Base-by-base conservation (phyloP, 2,113 vertebrate genomes). In the Mungos mungo region DNA sequence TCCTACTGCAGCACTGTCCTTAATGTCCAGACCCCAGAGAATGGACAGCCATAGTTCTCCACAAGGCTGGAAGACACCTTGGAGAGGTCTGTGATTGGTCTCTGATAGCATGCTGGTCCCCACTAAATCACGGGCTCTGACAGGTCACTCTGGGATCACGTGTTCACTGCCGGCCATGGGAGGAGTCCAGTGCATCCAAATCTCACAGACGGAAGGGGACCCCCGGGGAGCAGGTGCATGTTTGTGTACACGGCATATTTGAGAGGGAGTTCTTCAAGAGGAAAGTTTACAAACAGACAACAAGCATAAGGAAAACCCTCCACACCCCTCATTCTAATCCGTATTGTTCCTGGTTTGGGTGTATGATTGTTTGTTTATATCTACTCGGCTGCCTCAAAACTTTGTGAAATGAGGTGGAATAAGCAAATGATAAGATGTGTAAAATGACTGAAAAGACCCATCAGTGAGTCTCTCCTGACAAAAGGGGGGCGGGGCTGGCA, bases 391-490 rank as follows among this genome's bases (percentile, higher is more conserved):
- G 92, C 91, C n/a, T 94, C 81, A 86, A 90, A 95, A 92, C 81
- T 95, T 79, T 95, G 96, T 98, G 96, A 98, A 98, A 97, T 96
- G 91, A 97, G 86, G 95, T 52, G n/a, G 96, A 97, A 97, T 98
- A 92, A 97, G 91, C 94, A 93, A 92, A 94, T 97, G 80, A 94
- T 97, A 72, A 89, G 71, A 35, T 93, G 82, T 77, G 90, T 95
- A 93, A 93, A 93, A 77, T 31, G 81, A 77, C 29, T 88, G 81
- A 90, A 50, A 74, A 93, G 93, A 93, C 47, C 35, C 91, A 72
- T 95, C 82, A 45, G 0, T 23, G 54, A 54, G 8, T 86, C 33
- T 65, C 71, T 97, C 77, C 79, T 86, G 63, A 57, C 11, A 16
- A 19, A 88, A 50, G 89, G 77, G 71, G 77, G 57, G 69, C 29